phyloP scores from a whole-genome alignment of 2,797 vertebrate genomes.

The Oryzias sinensis region DNA sequence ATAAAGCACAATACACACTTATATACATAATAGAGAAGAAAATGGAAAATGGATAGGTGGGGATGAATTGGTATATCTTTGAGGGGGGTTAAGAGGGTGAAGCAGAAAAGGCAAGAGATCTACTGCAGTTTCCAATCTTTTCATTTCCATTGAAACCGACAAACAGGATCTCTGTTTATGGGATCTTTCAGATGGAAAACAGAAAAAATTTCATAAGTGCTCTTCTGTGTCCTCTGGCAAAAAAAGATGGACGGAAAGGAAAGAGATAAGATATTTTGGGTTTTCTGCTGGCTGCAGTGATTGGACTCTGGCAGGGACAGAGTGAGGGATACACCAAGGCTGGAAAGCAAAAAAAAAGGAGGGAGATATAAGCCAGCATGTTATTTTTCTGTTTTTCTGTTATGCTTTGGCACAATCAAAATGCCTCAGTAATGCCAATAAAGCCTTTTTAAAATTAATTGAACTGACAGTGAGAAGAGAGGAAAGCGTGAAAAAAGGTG shows the following conservation, averaged over 20 bases:
- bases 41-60: constrained; percentile 10
- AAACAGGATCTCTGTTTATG: constrained; percentile 51
- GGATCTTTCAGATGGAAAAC: constrained; percentile 53
- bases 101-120: constrained; percentile 24
- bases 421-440: constrained; percentile 72
- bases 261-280: constrained; percentile 38
- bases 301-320: constrained; percentile 60
- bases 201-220: constrained; percentile 36
- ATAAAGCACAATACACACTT: not conserved
- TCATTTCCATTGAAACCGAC: constrained; percentile 43
- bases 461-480: constrained; percentile 66
- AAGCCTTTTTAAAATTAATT: constrained; percentile 77
- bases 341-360: constrained; percentile 55
- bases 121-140: constrained; percentile 33
- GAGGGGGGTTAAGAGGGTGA: constrained; percentile 4
- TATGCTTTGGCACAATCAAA: constrained; percentile 68
- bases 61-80: constrained; percentile 14
- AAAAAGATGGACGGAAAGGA: constrained; percentile 30
- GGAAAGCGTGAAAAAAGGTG: constrained; percentile 55
- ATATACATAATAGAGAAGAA: constrained; percentile 12
- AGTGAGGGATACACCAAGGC: constrained; percentile 48
- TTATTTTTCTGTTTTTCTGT: constrained; percentile 52
- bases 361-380: constrained; percentile 62
- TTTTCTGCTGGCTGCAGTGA: constrained; percentile 61
- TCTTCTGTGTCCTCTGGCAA: constrained; percentile 13